Evolutionary conservation across 2,888 invertebrate genomes (phyloP), one percentile per base, ranked within the genome.

Genomic region (Lycaena phlaeas): DNA sequence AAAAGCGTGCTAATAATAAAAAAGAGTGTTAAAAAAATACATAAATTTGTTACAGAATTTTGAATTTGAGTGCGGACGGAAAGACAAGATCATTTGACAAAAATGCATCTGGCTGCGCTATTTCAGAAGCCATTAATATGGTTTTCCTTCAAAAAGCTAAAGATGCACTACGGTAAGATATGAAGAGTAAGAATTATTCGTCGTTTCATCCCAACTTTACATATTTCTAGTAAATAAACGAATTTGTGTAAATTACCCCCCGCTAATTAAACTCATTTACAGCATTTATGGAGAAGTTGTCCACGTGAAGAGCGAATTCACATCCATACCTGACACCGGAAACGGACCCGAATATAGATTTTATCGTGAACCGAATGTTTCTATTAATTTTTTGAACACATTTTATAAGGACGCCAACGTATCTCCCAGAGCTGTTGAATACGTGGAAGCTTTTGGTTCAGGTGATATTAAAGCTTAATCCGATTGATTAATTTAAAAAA

Each of bases 71-170:
- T n/a, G 63, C 76, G 0, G 92, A 95, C 50, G 96, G 96, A 0
- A 87, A 86, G 46, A 96, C 95, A 57, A 92, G 92, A 55, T 89
- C 91, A 0, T 95, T 95, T 63, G 95, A 96, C 64, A 87, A 87
- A 15, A 81, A 88, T 34, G 92, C 90, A 1, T 84, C 89, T 52
- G 94, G 94, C 0, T 56, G 91, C 52, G 88, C 87, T 0, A 85
- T 92, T 30, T 89, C 92, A 27, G 94, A 94, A 70, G 88, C 90
- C 0, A 66, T 92, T 2, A 86, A 85, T 29, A 86, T 87, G 1
- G 51, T 93, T 1, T 87, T 89, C 45, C 59, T 94, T 4, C 93
- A 94, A 66, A 91, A 87, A 54, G 81, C 78, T 15, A 74, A 85
- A 6, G 42, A 48, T n/a, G 37, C 37, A 4, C 14, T 37, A 5